Evolutionary conservation across 2,797 vertebrate species (phyloP).

Genomic region (Schizopygopsis pylzovi): DNA sequence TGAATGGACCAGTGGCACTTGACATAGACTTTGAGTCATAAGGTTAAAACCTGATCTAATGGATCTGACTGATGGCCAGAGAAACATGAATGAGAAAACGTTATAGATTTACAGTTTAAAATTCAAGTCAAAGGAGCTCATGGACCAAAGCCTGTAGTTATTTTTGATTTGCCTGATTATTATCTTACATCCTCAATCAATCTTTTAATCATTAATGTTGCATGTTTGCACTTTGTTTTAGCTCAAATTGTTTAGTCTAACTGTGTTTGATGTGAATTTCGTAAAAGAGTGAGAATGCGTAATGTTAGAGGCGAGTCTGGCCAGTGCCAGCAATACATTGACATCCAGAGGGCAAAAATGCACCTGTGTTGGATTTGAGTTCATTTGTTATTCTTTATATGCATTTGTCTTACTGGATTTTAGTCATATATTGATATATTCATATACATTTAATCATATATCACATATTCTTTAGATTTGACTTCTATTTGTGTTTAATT

Average conservation of each 20-base stretch:
- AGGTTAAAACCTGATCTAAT: not conserved
- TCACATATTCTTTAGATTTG: not conserved
- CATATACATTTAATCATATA: not conserved
- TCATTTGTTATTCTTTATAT: not conserved
- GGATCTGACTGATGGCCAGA: not conserved
- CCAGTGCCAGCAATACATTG: not conserved
- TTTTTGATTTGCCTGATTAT: not conserved
- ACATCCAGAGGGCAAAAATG: not conserved
- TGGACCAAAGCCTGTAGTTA: not conserved
- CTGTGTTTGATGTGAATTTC: not conserved
- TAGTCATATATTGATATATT: not conserved
- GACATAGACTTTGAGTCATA: conserved; percentile 60
- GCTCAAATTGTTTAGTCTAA: not conserved
- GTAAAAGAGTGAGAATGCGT: not conserved
- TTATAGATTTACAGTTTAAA: not conserved
- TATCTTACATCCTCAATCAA: not conserved
- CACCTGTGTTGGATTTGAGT: not conserved
- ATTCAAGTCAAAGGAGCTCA: not conserved
- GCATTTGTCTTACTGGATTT: not conserved
- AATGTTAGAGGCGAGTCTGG: not conserved
- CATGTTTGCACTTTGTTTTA: not conserved
- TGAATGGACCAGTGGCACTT: conserved; percentile 72
- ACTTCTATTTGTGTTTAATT: not conserved
- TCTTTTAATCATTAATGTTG: not conserved
- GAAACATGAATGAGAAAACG: not conserved